Conservation (phyloP, 2,888 invertebrate genomes). For the Scaptomyza polygonia region DNA sequence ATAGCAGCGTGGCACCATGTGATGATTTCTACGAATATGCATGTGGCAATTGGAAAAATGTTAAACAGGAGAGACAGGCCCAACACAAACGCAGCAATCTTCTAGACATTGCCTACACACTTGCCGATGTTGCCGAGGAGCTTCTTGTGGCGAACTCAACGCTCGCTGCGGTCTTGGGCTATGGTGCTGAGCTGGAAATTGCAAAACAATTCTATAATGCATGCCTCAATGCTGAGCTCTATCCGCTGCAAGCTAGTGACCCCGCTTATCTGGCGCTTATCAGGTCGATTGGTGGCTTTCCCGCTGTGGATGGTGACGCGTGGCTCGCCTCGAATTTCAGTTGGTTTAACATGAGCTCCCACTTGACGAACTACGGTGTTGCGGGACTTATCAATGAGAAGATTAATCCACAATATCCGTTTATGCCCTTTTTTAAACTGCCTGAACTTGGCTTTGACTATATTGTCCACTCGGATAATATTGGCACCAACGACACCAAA, state of each 20-base stretch:
- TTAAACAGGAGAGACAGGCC: conserved; percentile 56
- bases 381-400: conserved; percentile 68
- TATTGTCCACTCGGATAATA: conserved; percentile 78
- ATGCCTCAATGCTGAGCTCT: conserved; percentile 70
- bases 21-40: conserved; percentile 82
- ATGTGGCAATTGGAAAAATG: conserved; percentile 80
- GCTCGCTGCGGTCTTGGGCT: conserved; percentile 52
- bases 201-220: conserved; percentile 73
- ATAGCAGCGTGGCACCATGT: conserved; percentile 74
- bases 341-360: conserved; percentile 83
- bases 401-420: conserved; percentile 68
- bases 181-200: conserved; percentile 68
- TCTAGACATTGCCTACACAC: conserved; percentile 70
- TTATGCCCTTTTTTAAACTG: conserved; percentile 73
- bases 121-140: conserved; percentile 58
- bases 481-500: conserved; percentile 69
- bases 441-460: conserved; percentile 81
- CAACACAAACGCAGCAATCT: conserved; percentile 72
- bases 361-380: conserved; percentile 76
- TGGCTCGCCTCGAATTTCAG: conserved; percentile 73
- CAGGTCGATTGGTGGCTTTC: conserved; percentile 81
- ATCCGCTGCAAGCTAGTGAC: conserved; percentile 67
- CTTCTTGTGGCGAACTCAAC: conserved; percentile 43
- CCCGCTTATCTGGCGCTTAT: conserved; percentile 76
- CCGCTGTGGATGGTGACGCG: conserved; percentile 76